A percentile compares a stretch with the other conserved stretches of the same genome.
phyloP scores from a whole-genome alignment of 2,797 vertebrate genomes.

The Fundulus diaphanus region DNA sequence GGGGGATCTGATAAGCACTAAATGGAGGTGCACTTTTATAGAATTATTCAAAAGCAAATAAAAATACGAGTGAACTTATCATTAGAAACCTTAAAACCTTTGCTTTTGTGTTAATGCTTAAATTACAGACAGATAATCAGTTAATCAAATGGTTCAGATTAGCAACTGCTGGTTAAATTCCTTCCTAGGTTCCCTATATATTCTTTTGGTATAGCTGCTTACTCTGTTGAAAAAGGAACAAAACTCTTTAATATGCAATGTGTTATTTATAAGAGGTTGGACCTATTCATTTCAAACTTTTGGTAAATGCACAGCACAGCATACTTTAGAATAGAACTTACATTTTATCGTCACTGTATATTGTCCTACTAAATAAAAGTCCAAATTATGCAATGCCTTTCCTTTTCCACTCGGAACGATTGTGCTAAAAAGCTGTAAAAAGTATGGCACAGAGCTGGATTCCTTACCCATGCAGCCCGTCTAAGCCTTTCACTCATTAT shows the following conservation, averaged over 20 bases:
- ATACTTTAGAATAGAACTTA: not conserved
- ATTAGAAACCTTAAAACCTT: not conserved
- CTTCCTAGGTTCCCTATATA: no score
- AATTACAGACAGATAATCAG: not conserved
- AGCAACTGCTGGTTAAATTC: not conserved
- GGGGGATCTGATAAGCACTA: no score
- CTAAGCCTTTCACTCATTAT: slow-evolving; percentile 45
- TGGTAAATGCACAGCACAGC: not conserved
- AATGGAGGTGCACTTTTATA: not conserved
- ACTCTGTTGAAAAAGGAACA: not conserved
- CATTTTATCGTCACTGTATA: not conserved
- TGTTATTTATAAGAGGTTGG: not conserved
- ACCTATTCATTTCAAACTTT: not conserved
- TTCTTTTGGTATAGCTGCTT: no score
- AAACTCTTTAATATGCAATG: not conserved
- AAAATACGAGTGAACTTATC: not conserved
- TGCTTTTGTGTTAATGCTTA: not conserved
- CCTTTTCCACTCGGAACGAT: slow-evolving; percentile 32
- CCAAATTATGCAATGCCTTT: slow-evolving; percentile 42
- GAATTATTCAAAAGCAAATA: not conserved
- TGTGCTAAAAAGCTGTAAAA: slow-evolving; percentile 38
- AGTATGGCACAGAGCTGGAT: slow-evolving; percentile 45
- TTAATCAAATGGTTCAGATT: not conserved
- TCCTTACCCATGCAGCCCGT: slow-evolving; percentile 38
- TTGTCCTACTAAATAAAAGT: slow-evolving; percentile 10